Conservation (phyloP, 2,888 invertebrate genomes). For the Cylindroiulus punctatus region DNA sequence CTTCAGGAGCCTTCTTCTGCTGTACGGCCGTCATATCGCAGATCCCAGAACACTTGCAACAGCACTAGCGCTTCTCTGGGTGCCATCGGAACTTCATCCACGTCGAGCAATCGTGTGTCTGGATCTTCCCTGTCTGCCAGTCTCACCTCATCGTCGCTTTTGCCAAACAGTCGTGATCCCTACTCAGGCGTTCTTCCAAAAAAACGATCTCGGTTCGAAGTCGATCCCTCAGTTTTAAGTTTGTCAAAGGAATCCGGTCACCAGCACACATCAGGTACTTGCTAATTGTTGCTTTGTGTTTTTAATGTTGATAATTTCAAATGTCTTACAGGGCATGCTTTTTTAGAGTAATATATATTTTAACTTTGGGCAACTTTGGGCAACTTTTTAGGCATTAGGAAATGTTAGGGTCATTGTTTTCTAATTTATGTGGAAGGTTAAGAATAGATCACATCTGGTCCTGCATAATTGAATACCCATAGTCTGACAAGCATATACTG, state of each 20-base stretch:
- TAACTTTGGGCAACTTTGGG: no score
- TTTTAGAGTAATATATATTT: no score
- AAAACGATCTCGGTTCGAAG: conserved; percentile 50
- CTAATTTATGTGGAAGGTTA: no score
- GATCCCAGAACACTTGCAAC: background rate
- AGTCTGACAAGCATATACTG: no score
- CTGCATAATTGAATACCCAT: no score
- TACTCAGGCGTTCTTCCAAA: conserved; percentile 50
- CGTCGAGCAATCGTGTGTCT: conserved; percentile 22
- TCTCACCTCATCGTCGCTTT: conserved; percentile 37
- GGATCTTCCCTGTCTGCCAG: conserved; percentile 7
- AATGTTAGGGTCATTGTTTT: no score
- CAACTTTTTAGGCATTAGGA: no score
- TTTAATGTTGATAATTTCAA: background rate
- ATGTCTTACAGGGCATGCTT: background rate
- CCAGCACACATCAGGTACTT: conserved; percentile 25
- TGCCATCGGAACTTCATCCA: conserved; percentile 16
- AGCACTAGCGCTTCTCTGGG: background rate
- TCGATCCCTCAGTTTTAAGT: conserved; percentile 37
- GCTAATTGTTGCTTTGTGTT: background rate
- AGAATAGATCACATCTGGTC: no score
- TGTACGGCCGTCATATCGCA: conserved; percentile 19
- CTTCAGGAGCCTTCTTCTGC: background rate
- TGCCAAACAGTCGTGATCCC: conserved; percentile 39
- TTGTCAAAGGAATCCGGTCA: conserved; percentile 24